Evolutionary conservation across 2,113 vertebrate species (phyloP).

Genomic region (Nothobranchius furzeri): DNA sequence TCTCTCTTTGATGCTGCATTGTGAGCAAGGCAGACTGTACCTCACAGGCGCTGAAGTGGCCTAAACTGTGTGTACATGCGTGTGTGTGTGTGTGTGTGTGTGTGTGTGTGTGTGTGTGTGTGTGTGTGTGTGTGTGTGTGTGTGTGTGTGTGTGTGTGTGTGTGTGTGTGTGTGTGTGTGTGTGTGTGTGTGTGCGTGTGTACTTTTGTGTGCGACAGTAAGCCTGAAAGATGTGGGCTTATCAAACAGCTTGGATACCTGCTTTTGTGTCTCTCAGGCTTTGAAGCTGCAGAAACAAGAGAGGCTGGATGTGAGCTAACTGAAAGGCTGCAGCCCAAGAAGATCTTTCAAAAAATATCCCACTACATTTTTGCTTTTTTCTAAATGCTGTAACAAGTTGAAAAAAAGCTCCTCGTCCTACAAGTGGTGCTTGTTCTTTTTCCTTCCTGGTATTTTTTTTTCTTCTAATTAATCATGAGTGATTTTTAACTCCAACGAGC

Average conservation of each 20-base stretch:
- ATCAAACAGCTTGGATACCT: constrained; percentile 56
- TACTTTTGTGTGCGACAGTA: constrained; percentile 59
- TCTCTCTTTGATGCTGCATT: constrained; percentile 43
- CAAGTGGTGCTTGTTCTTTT: too few species aligned
- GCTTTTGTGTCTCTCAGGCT: constrained; percentile 40
- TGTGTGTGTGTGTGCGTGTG: constrained; percentile 17
- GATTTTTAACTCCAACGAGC: too few species aligned
- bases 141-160: constrained; percentile 27
- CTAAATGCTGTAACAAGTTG: background rate
- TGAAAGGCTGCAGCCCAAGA: constrained; percentile 18
- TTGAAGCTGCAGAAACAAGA: constrained; percentile 52
- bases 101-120: constrained; percentile 27
- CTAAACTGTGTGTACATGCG: constrained; percentile 19
- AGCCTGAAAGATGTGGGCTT: constrained; percentile 60
- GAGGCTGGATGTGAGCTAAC: constrained; percentile 22
- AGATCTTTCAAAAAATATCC: constrained; percentile 36
- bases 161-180: constrained; percentile 18
- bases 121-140: constrained; percentile 27
- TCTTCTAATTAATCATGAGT: too few species aligned
- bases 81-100: constrained; percentile 47
- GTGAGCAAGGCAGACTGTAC: constrained; percentile 27
- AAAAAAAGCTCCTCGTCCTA: too few species aligned
- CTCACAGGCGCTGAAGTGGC: constrained; percentile 52
- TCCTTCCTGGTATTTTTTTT: too few species aligned
- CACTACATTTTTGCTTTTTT: constrained; percentile 5